A percentile compares a stretch with the other conserved stretches of the same genome.
These are phyloP conservation scores for Ormyrus labotus DNA, from an alignment of 2,888 invertebrate species.

Conservation along the genomic window DNA sequence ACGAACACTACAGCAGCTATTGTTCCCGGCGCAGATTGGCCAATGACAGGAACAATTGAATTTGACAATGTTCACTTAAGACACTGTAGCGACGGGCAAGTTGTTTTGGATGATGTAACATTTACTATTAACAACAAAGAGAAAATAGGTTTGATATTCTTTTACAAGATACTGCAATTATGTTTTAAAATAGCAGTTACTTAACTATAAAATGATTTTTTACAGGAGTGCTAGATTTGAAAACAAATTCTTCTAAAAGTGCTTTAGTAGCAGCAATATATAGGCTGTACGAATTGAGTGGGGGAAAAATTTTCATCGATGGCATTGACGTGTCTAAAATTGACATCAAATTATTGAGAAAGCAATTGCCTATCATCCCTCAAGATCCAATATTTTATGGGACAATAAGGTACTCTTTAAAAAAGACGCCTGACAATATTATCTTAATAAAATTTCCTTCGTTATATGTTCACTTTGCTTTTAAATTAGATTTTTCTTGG, in stretches of 20 bases:
- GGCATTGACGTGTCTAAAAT: slow-evolving; percentile 75
- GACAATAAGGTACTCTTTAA: slow-evolving; percentile 36
- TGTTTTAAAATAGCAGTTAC: background rate
- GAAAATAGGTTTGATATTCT: slow-evolving; percentile 77
- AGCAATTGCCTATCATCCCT: slow-evolving; percentile 78
- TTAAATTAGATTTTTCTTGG: slow-evolving; percentile 75
- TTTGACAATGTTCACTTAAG: slow-evolving; percentile 77
- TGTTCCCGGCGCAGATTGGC: slow-evolving; percentile 76
- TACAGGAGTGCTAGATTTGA: slow-evolving; percentile 73
- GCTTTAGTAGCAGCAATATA: slow-evolving; percentile 79
- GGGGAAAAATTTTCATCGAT: slow-evolving; percentile 78
- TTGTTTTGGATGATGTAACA: slow-evolving; percentile 78
- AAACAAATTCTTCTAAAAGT: slow-evolving; percentile 78
- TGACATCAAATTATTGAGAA: slow-evolving; percentile 75
- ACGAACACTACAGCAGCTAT: slow-evolving; percentile 50
- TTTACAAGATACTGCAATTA: background rate
- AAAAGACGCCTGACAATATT: background rate
- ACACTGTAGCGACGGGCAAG: slow-evolving; percentile 75
- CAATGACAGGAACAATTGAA: slow-evolving; percentile 76
- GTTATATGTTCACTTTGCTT: background rate
- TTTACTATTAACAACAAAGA: slow-evolving; percentile 78
- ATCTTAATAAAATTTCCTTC: background rate
- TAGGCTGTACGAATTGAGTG: slow-evolving; percentile 78
- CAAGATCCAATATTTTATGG: slow-evolving; percentile 81
- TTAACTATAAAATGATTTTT: background rate